Evolutionary conservation across 2,888 invertebrate genomes (phyloP), one percentile per base, ranked within the genome.

Genomic region (Machimus atricapillus): DNA sequence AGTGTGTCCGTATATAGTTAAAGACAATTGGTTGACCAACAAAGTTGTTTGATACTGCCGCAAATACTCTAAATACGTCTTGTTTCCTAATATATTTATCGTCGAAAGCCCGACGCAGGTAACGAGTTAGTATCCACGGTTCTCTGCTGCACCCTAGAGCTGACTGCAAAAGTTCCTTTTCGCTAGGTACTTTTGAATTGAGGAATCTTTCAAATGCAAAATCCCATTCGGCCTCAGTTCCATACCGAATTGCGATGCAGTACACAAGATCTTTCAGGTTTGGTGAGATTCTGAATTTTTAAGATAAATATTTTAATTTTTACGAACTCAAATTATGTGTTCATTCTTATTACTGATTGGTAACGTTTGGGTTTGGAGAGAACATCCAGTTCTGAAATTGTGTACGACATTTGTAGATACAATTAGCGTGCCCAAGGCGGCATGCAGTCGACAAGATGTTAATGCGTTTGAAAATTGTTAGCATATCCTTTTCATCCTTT

Each of bases 141-240:
- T 97, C 96, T 87, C 95, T 93, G 0, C 97, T 96, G 90, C 98
- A 98, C 0, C 97, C 97, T 16, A 98, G 93, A 0, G 97, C 96
- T 7, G 94, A 94, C 16, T 98, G 93, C 9, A 98, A 93, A 9
- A 96, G 93, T 89, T 96, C 96, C 90, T 97, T 95, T 91, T 98
- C 98, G 0, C 96, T 95, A 0, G 97, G 97, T 0, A 97, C 95
- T 89, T 96, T 96, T 1, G 97, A 95, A 4, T 94, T 94, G 56
- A 94, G 91, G 91, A 97, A 98, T 43, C 96, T 94, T 78, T 96
- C 94, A 95, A 97, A 97, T 0, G 96, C 96, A 91, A 98, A 98
- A 88, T 96, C 95, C 98, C 98, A 98, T 91, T 98, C 97, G 0
- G 94, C 93, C 89, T 96, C 95, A 0, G 96, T 96, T 0, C 98